Conservation (phyloP, 2,113 vertebrate species). For the Pica pica region DNA sequence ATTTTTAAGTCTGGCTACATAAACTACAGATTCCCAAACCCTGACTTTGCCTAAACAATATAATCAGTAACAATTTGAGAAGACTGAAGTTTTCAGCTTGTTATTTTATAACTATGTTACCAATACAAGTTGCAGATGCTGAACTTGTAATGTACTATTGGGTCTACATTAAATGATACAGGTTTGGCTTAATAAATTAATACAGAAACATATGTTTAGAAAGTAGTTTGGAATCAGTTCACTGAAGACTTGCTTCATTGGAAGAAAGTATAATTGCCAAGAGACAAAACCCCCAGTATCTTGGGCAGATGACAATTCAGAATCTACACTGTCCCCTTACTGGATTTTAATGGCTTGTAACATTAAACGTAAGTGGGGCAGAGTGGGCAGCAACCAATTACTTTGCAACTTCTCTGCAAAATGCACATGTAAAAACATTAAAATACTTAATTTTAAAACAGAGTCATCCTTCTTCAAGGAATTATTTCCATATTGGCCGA, state of each 20-base stretch:
- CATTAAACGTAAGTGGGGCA: neutral
- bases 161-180: neutral
- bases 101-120: neutral
- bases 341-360: neutral
- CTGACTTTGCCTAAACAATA: neutral
- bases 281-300: neutral
- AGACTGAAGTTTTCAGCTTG: neutral
- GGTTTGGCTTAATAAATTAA: neutral
- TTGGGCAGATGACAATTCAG: neutral
- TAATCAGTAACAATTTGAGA: neutral
- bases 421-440: neutral
- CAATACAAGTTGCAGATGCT: neutral
- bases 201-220: neutral
- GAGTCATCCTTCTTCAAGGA: neutral
- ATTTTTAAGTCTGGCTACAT: neutral
- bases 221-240: neutral
- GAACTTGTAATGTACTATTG: neutral
- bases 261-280: neutral
- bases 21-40: neutral
- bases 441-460: neutral
- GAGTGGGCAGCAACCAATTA: neutral
- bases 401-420: neutral
- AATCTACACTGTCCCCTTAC: neutral
- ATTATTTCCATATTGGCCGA: neutral
- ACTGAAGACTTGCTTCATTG: neutral